Conservation (phyloP, 2,113 vertebrate genomes). For the Hystrix cristata region DNA sequence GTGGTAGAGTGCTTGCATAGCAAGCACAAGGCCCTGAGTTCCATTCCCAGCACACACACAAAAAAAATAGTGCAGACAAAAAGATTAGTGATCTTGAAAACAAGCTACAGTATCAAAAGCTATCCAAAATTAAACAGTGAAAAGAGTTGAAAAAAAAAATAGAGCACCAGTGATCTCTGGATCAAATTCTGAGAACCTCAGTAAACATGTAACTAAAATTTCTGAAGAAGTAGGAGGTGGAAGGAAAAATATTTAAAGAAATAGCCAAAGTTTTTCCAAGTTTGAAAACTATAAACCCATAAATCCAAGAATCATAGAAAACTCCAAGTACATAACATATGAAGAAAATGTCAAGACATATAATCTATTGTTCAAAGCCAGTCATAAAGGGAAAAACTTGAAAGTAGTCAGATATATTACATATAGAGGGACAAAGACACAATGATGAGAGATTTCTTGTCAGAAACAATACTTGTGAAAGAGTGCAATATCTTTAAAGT, state of each 20-base stretch:
- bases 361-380: constrained; percentile 37
- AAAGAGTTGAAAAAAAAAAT: not conserved
- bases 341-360: not conserved
- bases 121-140: not conserved
- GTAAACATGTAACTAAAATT: not conserved
- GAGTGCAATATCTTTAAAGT: not conserved
- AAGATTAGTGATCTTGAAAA: constrained; percentile 26
- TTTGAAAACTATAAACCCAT: constrained; percentile 8
- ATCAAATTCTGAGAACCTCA: not conserved
- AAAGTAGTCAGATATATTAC: not conserved
- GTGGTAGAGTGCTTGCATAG: too few species aligned
- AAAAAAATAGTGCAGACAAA: not conserved
- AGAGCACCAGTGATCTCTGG: not conserved
- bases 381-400: not conserved
- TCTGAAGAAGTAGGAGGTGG: not conserved
- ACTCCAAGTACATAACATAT: not conserved
- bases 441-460: not conserved
- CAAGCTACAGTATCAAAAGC: not conserved
- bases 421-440: not conserved
- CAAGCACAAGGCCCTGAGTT: too few species aligned
- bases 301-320: not conserved
- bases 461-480: constrained; percentile 32
- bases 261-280: not conserved
- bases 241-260: constrained; percentile 32
- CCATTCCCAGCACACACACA: too few species aligned